A percentile compares a stretch with the other conserved stretches of the same genome.
These are phyloP conservation scores for Tachypleus tridentatus DNA, from an alignment of 1,140 invertebrate species.

Conservation along the genomic window DNA sequence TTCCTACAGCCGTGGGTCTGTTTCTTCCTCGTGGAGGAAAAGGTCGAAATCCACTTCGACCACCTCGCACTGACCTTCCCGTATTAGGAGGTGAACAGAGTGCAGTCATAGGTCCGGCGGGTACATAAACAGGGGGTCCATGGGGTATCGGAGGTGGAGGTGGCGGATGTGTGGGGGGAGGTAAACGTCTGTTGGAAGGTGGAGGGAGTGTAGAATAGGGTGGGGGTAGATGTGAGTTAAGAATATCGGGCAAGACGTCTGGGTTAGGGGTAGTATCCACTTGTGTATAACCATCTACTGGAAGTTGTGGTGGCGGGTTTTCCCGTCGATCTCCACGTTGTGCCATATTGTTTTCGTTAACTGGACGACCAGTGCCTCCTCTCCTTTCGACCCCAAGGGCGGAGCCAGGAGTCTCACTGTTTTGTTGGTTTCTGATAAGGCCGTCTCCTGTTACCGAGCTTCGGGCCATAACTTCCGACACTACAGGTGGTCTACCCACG, in stretches of 20 bases:
- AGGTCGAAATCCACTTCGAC: background rate
- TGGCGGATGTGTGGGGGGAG: conserved; percentile 13
- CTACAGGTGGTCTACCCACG: too few relatives aligned
- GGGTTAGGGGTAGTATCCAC: too few relatives aligned
- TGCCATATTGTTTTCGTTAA: too few relatives aligned
- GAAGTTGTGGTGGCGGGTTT: too few relatives aligned
- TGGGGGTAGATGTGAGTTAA: conserved; percentile 40
- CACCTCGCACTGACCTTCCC: conserved; percentile 4
- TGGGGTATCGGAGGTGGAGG: conserved; percentile 19
- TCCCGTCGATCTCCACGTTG: too few relatives aligned
- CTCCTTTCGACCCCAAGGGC: too few relatives aligned
- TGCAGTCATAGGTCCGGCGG: conserved; percentile 7
- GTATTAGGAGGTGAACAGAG: conserved; percentile 4
- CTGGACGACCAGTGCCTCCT: too few relatives aligned
- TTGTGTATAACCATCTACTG: too few relatives aligned
- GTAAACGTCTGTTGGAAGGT: conserved; percentile 5
- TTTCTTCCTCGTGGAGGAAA: background rate
- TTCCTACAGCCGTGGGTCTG: background rate
- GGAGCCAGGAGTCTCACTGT: too few relatives aligned
- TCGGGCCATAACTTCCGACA: too few relatives aligned
- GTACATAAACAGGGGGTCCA: conserved; percentile 5
- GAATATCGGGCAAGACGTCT: conserved; percentile 35
- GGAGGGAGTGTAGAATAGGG: conserved; percentile 34
- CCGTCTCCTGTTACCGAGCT: too few relatives aligned
- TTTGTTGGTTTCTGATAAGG: too few relatives aligned